phyloP scores from a whole-genome alignment of 2,113 vertebrate genomes.

The Chelonoidis abingdonii region DNA sequence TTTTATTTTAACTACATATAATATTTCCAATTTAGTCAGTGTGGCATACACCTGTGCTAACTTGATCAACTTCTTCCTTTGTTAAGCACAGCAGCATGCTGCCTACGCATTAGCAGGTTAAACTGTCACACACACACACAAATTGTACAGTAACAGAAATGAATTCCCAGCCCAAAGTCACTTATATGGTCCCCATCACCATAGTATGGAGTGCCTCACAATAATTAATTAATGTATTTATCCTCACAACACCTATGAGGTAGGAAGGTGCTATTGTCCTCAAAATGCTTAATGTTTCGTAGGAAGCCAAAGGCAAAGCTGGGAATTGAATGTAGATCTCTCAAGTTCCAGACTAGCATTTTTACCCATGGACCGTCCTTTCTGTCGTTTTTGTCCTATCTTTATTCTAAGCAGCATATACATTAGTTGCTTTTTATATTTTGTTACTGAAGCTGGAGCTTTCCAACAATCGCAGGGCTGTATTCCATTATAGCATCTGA shows the following conservation, averaged over 20 bases:
- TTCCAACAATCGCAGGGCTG: neutral
- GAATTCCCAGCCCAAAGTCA: neutral
- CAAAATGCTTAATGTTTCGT: neutral
- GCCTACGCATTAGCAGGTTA: too few species aligned
- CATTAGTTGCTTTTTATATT: neutral
- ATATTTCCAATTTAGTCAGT: neutral
- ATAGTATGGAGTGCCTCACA: neutral
- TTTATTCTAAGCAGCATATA: neutral
- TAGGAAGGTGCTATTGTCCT: neutral
- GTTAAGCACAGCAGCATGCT: neutral
- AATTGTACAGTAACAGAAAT: neutral
- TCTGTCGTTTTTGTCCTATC: neutral
- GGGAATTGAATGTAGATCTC: neutral
- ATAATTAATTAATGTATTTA: neutral
- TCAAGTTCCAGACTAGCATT: neutral
- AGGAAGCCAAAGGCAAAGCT: neutral
- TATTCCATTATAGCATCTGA: neutral
- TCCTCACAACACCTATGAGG: neutral
- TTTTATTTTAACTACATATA: neutral
- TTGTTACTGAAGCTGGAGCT: neutral
- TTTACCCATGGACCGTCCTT: neutral
- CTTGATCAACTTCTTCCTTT: neutral
- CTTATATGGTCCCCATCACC: neutral
- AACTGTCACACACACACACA: neutral
- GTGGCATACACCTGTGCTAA: neutral